These are phyloP conservation scores for Epizoanthus stellaris DNA, from an alignment of 92 coral and sea anemone genomes.

Conservation along the genomic window DNA sequence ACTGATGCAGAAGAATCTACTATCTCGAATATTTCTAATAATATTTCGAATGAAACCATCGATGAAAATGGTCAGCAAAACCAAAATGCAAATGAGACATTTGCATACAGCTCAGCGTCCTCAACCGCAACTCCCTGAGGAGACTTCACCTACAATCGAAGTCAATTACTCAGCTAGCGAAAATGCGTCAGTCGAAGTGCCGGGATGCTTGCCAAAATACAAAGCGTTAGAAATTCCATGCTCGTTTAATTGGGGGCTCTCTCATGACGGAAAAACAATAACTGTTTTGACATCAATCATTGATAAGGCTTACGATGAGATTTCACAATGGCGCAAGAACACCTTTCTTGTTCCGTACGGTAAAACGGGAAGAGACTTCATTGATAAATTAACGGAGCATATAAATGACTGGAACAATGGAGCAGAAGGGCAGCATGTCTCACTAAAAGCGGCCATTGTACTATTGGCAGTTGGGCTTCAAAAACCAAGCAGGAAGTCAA, in stretches of 20 bases:
- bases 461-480: conserved; percentile 26
- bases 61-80: too few species aligned
- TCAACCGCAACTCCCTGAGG: conserved; percentile 25
- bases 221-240: conserved; percentile 13
- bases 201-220: conserved; percentile 7
- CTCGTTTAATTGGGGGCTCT: conserved; percentile 16
- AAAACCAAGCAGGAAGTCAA: conserved; percentile 58
- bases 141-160: conserved; percentile 15
- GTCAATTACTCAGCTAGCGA: conserved; percentile 9
- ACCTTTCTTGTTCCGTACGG: conserved; percentile 64
- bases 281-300: neutral
- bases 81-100: too few species aligned
- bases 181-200: conserved; percentile 5
- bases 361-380: conserved; percentile 57
- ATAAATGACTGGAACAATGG: conserved; percentile 70
- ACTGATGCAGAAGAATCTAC: too few species aligned
- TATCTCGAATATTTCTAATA: too few species aligned
- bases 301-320: conserved; percentile 53
- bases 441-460: conserved; percentile 7
- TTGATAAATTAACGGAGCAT: conserved; percentile 51
- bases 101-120: conserved; percentile 8
- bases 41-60: too few species aligned
- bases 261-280: conserved; percentile 7
- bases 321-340: conserved; percentile 62
- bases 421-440: neutral